Conservation (phyloP, 2,113 vertebrate species). For the Ariopsis seemanni region DNA sequence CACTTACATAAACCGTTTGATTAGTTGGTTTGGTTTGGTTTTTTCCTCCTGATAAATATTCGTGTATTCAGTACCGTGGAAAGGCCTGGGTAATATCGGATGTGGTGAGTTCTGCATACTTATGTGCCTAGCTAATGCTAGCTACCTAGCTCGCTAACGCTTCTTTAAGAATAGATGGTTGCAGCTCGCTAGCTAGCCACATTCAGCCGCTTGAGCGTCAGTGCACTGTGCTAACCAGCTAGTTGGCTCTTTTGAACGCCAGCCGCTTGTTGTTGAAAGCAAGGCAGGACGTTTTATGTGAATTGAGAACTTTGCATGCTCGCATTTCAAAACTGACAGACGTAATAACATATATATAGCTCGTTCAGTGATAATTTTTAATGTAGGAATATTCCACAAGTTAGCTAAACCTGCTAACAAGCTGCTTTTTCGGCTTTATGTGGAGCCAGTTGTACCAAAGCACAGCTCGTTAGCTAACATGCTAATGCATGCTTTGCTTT, state of each 20-base stretch:
- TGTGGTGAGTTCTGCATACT: conserved; percentile 80
- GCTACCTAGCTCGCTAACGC: conserved; percentile 26
- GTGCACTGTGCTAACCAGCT: conserved; percentile 21
- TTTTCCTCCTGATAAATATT: conserved; percentile 48
- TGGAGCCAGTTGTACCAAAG: conserved; percentile 52
- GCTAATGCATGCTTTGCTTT: conserved; percentile 52
- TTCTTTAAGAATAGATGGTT: conserved; percentile 17
- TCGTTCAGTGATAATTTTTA: not conserved
- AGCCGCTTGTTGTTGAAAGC: not conserved
- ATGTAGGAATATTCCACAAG: not conserved
- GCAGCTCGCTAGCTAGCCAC: conserved; percentile 61
- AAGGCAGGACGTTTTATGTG: not conserved
- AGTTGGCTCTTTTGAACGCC: not conserved
- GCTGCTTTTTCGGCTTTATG: not conserved
- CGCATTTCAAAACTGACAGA: not conserved
- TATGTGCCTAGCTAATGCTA: conserved; percentile 54
- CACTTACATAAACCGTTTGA: conserved; percentile 48
- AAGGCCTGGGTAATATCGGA: conserved; percentile 80
- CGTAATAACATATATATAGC: not conserved
- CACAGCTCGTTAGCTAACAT: conserved; percentile 54
- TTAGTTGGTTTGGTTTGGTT: conserved; percentile 56
- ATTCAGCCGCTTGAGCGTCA: conserved; percentile 60
- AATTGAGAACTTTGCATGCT: not conserved
- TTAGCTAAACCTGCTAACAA: not conserved
- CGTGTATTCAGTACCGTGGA: conserved; percentile 72